Evolutionary conservation across 1,140 invertebrate species (phyloP).

Genomic region (Lanistes nyassanus): DNA sequence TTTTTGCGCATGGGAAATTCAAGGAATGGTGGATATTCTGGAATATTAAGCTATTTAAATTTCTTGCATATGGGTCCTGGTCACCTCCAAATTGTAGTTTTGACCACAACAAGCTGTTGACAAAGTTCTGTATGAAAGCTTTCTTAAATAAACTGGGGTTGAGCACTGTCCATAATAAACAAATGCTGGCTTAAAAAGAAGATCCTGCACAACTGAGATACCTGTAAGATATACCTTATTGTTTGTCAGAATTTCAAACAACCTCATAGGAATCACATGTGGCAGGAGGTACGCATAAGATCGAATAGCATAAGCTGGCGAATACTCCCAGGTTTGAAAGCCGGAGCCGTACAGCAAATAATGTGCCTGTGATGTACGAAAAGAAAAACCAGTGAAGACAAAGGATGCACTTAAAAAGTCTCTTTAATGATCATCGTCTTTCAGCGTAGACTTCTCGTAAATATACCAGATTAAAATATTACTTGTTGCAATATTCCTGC

Average conservation of each 20-base stretch:
- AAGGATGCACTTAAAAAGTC: not conserved
- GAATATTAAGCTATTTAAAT: no score
- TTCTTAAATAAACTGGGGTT: no score
- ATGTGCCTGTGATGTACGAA: conserved; percentile 76
- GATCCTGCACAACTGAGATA: not conserved
- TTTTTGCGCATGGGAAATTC: no score
- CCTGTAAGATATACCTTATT: no score
- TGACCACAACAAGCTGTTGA: no score
- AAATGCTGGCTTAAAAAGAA: no score
- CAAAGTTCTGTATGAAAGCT: no score
- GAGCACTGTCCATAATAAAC: no score
- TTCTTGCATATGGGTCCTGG: no score
- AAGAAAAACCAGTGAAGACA: not conserved
- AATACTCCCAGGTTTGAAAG: conserved; percentile 99
- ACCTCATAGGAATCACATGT: conserved; percentile 79
- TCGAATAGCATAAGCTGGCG: conserved; percentile 90
- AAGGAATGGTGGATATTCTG: no score
- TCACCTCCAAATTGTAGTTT: no score
- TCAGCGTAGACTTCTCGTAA: not conserved
- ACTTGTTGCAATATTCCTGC: not conserved
- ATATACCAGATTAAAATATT: not conserved
- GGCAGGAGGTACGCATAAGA: conserved; percentile 92
- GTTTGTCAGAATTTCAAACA: conserved; percentile 44
- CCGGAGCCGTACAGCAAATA: conserved; percentile 86
- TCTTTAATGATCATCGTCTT: not conserved